Evolutionary conservation across 1,140 invertebrate genomes (phyloP).

Genomic region (Druon quercuslanigerum): DNA sequence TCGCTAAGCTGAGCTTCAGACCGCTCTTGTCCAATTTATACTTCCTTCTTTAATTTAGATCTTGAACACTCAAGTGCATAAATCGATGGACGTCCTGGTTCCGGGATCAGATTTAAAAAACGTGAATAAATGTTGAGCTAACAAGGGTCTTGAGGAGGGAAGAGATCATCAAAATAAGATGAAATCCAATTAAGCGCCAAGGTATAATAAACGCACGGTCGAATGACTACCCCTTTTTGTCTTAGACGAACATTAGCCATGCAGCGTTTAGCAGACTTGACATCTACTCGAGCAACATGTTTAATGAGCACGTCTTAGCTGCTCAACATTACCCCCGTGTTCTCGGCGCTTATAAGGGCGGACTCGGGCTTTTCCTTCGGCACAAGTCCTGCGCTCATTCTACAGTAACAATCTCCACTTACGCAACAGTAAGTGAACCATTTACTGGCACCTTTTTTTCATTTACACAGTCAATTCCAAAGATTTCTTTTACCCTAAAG

Average conservation of each 20-base stretch:
- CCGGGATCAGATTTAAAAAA: not conserved
- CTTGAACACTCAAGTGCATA: not conserved
- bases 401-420: not conserved
- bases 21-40: not conserved
- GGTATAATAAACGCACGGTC: conserved; percentile 41
- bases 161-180: conserved; percentile 7
- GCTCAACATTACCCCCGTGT: conserved; percentile 55
- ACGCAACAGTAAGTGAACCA: not conserved
- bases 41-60: not conserved
- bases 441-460: too few species aligned
- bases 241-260: conserved; percentile 48
- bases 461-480: too few species aligned
- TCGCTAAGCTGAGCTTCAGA: not conserved
- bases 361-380: not conserved
- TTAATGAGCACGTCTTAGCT: conserved; percentile 67
- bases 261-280: conserved; percentile 55
- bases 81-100: not conserved
- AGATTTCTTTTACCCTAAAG: too few species aligned
- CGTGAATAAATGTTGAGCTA: not conserved
- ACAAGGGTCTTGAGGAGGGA: not conserved
- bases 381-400: conserved; percentile 38
- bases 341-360: conserved; percentile 21
- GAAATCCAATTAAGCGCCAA: conserved; percentile 32
- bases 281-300: conserved; percentile 54
- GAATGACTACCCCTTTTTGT: conserved; percentile 47